Conservation (phyloP, 92 coral and sea anemone species). For the Pocillopora grandis region DNA sequence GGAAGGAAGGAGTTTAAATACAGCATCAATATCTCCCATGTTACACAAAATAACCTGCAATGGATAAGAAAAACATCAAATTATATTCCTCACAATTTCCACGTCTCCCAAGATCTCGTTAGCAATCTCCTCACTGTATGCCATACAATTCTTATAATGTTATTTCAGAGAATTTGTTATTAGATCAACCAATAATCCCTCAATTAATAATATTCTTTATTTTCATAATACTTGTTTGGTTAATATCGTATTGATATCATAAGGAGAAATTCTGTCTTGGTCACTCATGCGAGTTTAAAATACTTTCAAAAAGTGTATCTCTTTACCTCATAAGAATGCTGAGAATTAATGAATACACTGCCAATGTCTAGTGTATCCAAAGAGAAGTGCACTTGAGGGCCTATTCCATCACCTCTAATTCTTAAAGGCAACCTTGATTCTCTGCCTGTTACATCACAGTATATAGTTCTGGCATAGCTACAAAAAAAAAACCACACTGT, state of each 20-base stretch:
- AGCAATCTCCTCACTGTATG: too few relatives aligned
- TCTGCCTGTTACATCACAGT: slow-evolving; percentile 96
- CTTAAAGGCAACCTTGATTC: slow-evolving; percentile 94
- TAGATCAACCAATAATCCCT: too few relatives aligned
- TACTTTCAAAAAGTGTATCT: not conserved
- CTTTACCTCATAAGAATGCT: slow-evolving; percentile 96
- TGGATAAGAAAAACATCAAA: not conserved
- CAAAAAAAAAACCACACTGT: not conserved
- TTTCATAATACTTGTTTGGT: too few relatives aligned
- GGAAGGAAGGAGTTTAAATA: slow-evolving; percentile 66
- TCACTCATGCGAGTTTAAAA: not conserved
- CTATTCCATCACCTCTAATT: slow-evolving; percentile 93
- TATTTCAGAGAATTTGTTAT: too few relatives aligned
- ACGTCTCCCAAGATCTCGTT: too few relatives aligned
- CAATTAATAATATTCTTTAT: too few relatives aligned
- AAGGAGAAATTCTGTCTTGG: too few relatives aligned
- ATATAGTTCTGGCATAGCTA: slow-evolving; percentile 95
- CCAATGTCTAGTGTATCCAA: slow-evolving; percentile 93
- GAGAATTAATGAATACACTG: slow-evolving; percentile 92
- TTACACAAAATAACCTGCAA: slow-evolving; percentile 83
- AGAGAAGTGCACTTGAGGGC: slow-evolving; percentile 89
- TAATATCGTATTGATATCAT: too few relatives aligned
- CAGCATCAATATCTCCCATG: slow-evolving; percentile 98
- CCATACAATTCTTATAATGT: too few relatives aligned
- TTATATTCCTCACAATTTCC: not conserved